These are phyloP conservation scores for Psylliodes chrysocephalus DNA, from an alignment of 2,888 invertebrate species.

Conservation along the genomic window DNA sequence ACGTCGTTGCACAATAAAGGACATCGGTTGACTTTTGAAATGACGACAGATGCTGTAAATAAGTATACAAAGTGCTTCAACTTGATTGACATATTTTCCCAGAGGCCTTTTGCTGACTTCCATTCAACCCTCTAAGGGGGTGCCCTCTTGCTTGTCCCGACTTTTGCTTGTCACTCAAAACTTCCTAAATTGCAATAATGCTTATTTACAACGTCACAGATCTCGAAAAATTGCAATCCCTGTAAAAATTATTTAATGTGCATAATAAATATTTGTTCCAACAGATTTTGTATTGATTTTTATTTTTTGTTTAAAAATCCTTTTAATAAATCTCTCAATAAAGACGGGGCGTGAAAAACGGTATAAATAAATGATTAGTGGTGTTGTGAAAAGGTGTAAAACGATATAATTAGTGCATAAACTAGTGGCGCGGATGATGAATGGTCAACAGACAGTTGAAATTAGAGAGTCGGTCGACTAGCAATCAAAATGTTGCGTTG, in stretches of 20 bases:
- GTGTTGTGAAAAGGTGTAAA: constrained; percentile 44
- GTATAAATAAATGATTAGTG: constrained; percentile 31
- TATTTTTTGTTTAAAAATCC: no score
- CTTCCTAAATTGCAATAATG: constrained; percentile 1
- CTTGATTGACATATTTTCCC: constrained; percentile 63
- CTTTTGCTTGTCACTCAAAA: constrained; percentile 25
- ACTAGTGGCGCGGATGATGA: constrained; percentile 47
- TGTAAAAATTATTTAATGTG: no score
- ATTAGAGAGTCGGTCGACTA: constrained; percentile 47
- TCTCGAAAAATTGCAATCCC: no score
- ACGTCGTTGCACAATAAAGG: constrained; percentile 56
- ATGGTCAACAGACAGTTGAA: constrained; percentile 50
- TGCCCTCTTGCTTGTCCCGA: constrained; percentile 36
- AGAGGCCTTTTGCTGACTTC: constrained; percentile 53
- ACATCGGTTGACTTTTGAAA: constrained; percentile 55
- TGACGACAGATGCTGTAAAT: constrained; percentile 60
- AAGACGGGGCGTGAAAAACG: constrained; percentile 15
- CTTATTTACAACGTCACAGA: background rate
- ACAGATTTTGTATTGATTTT: no score
- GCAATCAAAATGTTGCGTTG: constrained; percentile 30
- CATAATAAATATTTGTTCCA: no score
- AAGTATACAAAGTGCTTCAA: constrained; percentile 55
- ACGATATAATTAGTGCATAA: constrained; percentile 48
- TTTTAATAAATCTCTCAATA: constrained; percentile 10
- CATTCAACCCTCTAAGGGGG: constrained; percentile 51